Conservation (phyloP, 2,797 vertebrate genomes). For the Schizothorax lantsangensis region DNA sequence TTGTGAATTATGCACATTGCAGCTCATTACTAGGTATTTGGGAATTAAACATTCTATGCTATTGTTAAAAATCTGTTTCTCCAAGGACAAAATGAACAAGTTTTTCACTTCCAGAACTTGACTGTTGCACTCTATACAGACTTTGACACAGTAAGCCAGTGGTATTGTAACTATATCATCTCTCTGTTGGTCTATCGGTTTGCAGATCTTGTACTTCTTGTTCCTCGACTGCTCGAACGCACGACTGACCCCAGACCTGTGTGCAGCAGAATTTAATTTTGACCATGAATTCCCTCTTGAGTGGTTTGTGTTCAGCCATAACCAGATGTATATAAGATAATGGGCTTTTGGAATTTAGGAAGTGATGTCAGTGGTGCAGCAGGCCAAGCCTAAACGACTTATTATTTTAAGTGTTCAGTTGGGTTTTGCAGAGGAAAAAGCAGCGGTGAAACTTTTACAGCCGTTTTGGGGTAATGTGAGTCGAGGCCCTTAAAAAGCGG, state of each 20-base stretch:
- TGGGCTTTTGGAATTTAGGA: constrained; percentile 69
- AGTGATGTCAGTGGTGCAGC: constrained; percentile 70
- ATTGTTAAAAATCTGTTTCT: background rate
- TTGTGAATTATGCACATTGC: background rate
- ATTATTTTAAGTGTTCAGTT: constrained; percentile 67
- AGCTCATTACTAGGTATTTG: background rate
- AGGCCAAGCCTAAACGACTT: constrained; percentile 64
- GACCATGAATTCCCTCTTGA: constrained; percentile 43
- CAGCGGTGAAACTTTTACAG: constrained; percentile 53
- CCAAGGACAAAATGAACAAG: background rate
- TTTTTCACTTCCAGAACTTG: background rate
- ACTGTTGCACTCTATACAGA: background rate
- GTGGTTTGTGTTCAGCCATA: constrained; percentile 57
- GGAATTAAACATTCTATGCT: background rate
- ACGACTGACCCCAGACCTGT: background rate
- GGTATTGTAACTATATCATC: background rate
- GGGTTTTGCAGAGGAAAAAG: constrained; percentile 63
- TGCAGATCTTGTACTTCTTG: background rate
- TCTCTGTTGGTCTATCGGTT: background rate
- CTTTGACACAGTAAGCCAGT: background rate
- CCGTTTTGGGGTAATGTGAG: constrained; percentile 51
- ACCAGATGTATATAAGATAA: constrained; percentile 67
- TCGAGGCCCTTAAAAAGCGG: constrained; percentile 52
- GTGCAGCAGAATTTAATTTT: constrained; percentile 30
- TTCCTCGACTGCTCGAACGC: background rate